A percentile compares a stretch with the other conserved stretches of the same genome.
Conservation (phyloP, 2,797 vertebrate genomes). For the Fistularia commersonii region DNA sequence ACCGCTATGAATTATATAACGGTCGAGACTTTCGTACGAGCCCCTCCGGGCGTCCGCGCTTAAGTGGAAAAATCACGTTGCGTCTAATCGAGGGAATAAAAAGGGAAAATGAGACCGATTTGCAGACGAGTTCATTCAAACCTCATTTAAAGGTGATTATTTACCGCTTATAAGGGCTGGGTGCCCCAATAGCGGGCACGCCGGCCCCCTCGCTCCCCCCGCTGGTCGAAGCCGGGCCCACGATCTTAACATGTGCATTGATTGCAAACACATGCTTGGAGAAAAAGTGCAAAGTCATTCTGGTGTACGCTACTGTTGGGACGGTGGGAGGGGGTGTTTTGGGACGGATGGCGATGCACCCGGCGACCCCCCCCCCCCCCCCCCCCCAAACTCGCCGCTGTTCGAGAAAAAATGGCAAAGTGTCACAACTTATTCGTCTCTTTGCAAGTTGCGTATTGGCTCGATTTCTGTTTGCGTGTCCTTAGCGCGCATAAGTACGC, state of each 20-base stretch:
- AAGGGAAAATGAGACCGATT: too few species aligned
- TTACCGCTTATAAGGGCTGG: background rate
- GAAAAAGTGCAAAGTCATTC: conserved; percentile 69
- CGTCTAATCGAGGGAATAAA: too few species aligned
- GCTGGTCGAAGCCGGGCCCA: background rate
- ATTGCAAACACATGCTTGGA: conserved; percentile 66
- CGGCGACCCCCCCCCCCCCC: too few species aligned
- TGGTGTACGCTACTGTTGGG: too few species aligned
- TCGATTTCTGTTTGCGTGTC: too few species aligned
- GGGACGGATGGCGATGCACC: too few species aligned
- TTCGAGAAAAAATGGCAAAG: background rate
- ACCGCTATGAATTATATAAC: conserved; percentile 23
- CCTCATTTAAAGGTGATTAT: too few species aligned
- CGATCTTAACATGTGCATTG: conserved; percentile 30
- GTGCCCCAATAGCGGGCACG: background rate
- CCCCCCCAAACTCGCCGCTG: too few species aligned
- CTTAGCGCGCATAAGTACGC: background rate
- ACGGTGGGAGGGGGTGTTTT: too few species aligned
- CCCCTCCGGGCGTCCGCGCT: too few species aligned
- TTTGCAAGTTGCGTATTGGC: background rate
- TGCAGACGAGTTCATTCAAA: too few species aligned
- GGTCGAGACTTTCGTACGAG: conserved; percentile 6
- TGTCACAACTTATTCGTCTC: background rate
- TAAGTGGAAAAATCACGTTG: too few species aligned
- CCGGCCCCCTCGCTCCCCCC: background rate